phyloP scores from a whole-genome alignment of 2,888 invertebrate species.

The Cetonia aurata region DNA sequence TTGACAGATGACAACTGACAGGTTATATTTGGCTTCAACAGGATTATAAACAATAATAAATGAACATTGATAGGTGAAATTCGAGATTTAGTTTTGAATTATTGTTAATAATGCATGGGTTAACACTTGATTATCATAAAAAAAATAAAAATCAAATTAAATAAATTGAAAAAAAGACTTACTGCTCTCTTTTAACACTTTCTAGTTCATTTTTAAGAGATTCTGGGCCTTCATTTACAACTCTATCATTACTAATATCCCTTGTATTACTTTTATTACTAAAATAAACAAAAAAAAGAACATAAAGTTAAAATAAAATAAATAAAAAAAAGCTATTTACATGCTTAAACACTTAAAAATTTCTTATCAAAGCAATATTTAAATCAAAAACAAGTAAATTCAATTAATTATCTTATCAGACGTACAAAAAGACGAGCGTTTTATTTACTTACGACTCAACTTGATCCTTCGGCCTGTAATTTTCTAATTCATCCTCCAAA shows the following conservation, averaged over 20 bases:
- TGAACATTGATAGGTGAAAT: no score
- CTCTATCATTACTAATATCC: constrained; percentile 9
- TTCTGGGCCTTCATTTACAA: constrained; percentile 13
- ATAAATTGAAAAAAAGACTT: constrained; percentile 38
- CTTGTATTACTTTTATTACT: constrained; percentile 4
- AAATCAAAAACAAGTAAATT: background rate
- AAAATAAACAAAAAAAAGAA: constrained; percentile 31
- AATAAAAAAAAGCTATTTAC: constrained; percentile 5
- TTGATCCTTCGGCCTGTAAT: constrained; percentile 74
- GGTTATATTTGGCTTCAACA: no score
- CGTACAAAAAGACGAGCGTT: constrained; percentile 52
- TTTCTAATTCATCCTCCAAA: constrained; percentile 91
- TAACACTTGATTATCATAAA: background rate
- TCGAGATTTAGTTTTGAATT: no score
- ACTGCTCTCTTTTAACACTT: constrained; percentile 25
- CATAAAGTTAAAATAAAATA: constrained; percentile 49
- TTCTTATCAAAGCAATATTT: background rate
- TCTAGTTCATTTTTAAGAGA: constrained; percentile 35
- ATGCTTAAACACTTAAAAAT: background rate
- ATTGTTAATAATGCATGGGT: background rate
- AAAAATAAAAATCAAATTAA: constrained; percentile 14
- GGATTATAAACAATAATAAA: no score
- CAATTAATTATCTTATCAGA: constrained; percentile 45
- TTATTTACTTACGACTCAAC: constrained; percentile 66
- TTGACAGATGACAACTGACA: no score